Evolutionary conservation across 2,113 vertebrate genomes (phyloP).

Genomic region (Hymenochirus boettgeri): DNA sequence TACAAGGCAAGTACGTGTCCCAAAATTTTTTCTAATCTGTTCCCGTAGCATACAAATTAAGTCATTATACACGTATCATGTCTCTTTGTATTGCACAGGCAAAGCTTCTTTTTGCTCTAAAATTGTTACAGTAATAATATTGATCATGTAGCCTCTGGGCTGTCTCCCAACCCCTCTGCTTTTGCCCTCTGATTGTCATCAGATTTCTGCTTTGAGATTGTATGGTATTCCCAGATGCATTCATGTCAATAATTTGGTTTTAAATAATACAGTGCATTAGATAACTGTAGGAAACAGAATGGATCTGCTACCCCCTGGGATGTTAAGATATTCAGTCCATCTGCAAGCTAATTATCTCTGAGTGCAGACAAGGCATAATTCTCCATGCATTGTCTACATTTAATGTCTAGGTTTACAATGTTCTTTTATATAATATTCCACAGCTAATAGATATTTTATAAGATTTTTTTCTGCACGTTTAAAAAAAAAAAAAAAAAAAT

Average conservation of each 20-base stretch:
- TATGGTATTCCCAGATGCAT: constrained; percentile 31
- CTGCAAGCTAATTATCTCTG: not conserved
- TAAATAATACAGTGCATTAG: constrained; percentile 21
- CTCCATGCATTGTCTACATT: not conserved
- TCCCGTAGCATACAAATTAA: too few relatives aligned
- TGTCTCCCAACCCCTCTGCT: not conserved
- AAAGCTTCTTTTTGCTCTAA: not conserved
- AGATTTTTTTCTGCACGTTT: too few relatives aligned
- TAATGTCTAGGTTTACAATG: not conserved
- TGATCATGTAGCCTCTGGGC: not conserved
- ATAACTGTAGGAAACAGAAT: constrained; percentile 11
- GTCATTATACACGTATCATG: too few relatives aligned
- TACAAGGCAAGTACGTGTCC: too few relatives aligned
- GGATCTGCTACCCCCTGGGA: constrained; percentile 13
- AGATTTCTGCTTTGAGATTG: constrained; percentile 11
- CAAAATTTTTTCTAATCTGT: too few relatives aligned
- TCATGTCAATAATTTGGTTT: not conserved
- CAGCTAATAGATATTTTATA: too few relatives aligned
- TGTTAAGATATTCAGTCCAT: not conserved
- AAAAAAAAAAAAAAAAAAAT: too few relatives aligned
- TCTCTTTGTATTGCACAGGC: too few relatives aligned
- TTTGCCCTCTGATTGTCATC: not conserved
- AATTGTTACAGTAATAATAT: not conserved
- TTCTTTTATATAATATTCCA: too few relatives aligned
- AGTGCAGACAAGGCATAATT: not conserved